These are phyloP conservation scores for Micropterix aruncella DNA, from an alignment of 2,888 invertebrate species.

Conservation along the genomic window DNA sequence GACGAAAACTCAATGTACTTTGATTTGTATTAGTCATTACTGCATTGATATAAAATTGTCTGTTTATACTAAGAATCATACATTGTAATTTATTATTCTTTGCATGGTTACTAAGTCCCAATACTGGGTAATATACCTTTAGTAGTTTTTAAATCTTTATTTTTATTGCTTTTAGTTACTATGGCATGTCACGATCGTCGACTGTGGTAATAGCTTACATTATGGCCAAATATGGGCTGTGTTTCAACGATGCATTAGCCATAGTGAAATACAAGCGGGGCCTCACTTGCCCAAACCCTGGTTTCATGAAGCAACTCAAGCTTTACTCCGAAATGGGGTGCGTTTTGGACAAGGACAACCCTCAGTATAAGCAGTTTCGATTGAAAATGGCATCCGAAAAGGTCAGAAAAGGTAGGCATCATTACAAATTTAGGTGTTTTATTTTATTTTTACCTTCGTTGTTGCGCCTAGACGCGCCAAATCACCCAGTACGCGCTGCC, in stretches of 20 bases:
- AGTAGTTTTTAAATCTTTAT: too few species aligned
- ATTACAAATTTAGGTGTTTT: too few species aligned
- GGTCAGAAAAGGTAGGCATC: constrained; percentile 49
- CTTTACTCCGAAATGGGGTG: constrained; percentile 69
- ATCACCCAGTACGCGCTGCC: constrained; percentile 1
- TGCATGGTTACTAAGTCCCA: too few species aligned
- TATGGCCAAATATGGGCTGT: constrained; percentile 72
- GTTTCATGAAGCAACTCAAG: constrained; percentile 66
- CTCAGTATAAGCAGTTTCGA: constrained; percentile 62
- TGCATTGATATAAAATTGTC: too few species aligned
- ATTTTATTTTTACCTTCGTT: not conserved
- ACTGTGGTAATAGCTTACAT: constrained; percentile 75
- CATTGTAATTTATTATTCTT: too few species aligned
- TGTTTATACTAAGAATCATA: too few species aligned
- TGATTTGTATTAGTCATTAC: too few species aligned
- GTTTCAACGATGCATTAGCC: constrained; percentile 53
- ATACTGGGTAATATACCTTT: too few species aligned
- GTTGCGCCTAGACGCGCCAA: not conserved
- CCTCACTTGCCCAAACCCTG: constrained; percentile 65
- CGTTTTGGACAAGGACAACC: constrained; percentile 50
- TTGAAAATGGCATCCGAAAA: constrained; percentile 69
- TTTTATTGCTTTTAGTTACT: constrained; percentile 64
- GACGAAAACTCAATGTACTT: too few species aligned
- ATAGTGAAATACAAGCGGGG: constrained; percentile 55
- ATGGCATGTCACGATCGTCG: constrained; percentile 82